phyloP scores from a whole-genome alignment of 2,113 vertebrate genomes.

The Axis porcinus region DNA sequence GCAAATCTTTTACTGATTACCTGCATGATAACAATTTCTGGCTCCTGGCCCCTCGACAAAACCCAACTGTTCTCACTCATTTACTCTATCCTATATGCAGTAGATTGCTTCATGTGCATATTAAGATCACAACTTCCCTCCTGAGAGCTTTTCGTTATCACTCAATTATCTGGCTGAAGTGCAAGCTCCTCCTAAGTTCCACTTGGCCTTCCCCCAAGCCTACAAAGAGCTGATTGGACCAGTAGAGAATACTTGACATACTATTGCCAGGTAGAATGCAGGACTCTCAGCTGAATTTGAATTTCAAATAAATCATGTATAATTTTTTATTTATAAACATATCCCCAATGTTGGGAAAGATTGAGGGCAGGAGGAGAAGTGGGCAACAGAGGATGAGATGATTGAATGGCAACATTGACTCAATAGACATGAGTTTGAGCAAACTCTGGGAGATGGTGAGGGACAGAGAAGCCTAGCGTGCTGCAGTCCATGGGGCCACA shows the following conservation, averaged over 20 bases:
- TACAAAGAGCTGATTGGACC: not conserved
- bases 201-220: not conserved
- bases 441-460: not conserved
- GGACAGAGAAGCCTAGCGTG: not conserved
- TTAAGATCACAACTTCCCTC: not conserved
- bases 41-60: not conserved
- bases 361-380: not conserved
- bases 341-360: not conserved
- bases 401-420: not conserved
- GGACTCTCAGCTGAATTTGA: not conserved
- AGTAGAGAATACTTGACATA: not conserved
- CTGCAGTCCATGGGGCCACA: not conserved
- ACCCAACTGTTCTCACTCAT: not conserved
- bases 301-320: not conserved
- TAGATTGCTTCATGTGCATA: not conserved
- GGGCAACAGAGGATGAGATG: not conserved
- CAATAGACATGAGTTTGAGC: not conserved
- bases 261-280: not conserved
- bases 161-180: not conserved
- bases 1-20: not conserved
- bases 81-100: not conserved
- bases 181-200: not conserved
- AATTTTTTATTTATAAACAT: not conserved
- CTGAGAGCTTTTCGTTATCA: not conserved
- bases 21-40: not conserved